These are phyloP conservation scores for Rhinoderma darwinii DNA, from an alignment of 2,113 vertebrate species.

Conservation along the genomic window DNA sequence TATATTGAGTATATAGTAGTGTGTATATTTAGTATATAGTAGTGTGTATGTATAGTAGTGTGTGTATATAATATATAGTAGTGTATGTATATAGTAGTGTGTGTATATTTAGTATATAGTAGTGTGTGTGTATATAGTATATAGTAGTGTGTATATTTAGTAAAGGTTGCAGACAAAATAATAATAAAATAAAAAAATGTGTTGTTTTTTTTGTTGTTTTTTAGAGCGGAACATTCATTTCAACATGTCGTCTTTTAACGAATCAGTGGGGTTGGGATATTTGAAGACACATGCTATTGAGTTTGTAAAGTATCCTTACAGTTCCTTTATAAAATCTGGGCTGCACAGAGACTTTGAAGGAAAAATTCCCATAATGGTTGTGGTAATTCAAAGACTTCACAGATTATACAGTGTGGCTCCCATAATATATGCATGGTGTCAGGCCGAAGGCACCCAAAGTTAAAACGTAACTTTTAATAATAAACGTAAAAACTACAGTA, in stretches of 20 bases:
- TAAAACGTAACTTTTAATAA: not conserved
- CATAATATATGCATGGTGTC: not conserved
- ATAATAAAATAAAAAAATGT: not conserved
- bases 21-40: too few species aligned
- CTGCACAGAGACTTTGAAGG: not conserved
- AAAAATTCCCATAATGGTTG: not conserved
- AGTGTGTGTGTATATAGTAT: too few species aligned
- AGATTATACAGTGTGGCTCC: too few species aligned
- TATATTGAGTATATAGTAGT: too few species aligned
- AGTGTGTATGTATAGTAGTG: too few species aligned
- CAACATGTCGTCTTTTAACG: conserved; percentile 99
- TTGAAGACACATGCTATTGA: conserved; percentile 97
- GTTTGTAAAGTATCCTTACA: conserved; percentile 97
- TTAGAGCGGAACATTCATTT: conserved; percentile 94
- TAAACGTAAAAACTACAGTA: too few species aligned
- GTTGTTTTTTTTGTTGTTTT: conserved; percentile 64
- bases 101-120: too few species aligned
- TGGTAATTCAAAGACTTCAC: too few species aligned
- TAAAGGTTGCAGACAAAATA: not conserved
- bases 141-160: not conserved
- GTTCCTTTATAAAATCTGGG: not conserved
- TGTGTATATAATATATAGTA: too few species aligned
- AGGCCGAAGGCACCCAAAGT: not conserved
- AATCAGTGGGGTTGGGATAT: conserved; percentile 96
- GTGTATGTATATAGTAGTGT: too few species aligned